Conservation (phyloP, 2,113 vertebrate species). For the Mirounga angustirostris region DNA sequence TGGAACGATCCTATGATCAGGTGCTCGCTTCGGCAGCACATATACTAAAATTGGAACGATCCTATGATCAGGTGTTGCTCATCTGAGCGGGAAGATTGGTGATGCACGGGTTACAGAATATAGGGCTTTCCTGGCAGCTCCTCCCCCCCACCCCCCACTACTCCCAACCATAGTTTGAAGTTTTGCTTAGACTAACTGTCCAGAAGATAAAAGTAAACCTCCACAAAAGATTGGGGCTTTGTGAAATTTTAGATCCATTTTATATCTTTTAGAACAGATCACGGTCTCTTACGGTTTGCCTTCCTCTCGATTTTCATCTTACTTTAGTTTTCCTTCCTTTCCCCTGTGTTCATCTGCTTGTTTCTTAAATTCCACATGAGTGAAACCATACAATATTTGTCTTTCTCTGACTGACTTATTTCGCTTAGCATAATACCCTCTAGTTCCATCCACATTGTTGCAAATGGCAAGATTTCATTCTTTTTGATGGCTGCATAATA, state of each 20-base stretch:
- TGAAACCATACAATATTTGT: neutral
- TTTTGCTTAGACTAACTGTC: slow-evolving; percentile 12
- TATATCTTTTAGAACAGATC: neutral
- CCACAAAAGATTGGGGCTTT: neutral
- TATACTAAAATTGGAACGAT: neutral
- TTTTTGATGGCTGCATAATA: neutral
- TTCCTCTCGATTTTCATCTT: neutral
- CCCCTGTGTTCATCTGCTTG: neutral
- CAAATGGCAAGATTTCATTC: neutral
- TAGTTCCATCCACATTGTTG: neutral
- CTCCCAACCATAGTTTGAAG: neutral
- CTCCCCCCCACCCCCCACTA: neutral
- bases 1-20: neutral
- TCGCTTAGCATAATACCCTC: neutral
- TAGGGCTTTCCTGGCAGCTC: neutral
- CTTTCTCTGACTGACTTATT: neutral
- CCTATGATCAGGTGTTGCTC: neutral
- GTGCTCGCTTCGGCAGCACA: no score
- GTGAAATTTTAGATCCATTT: neutral
- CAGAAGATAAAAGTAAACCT: slow-evolving; percentile 26
- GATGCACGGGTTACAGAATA: neutral
- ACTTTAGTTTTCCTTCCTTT: neutral
- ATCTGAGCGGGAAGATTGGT: neutral
- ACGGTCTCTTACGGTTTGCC: neutral
- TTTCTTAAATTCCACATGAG: neutral